A percentile compares a stretch with the other conserved stretches of the same genome.
phyloP scores from a whole-genome alignment of 2,888 invertebrate genomes.

The Idaea aversata region DNA sequence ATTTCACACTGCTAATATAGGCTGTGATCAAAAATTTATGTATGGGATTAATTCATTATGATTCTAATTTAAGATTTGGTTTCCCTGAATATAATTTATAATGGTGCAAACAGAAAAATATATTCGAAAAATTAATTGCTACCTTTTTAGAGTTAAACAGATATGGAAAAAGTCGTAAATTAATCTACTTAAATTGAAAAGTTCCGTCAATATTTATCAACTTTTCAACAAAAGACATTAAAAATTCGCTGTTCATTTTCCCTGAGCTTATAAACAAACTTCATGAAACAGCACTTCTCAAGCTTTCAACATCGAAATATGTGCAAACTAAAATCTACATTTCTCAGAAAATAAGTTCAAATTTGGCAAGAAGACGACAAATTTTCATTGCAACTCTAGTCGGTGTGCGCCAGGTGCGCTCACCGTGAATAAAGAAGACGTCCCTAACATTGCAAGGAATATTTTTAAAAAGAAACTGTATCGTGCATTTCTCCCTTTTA shows the following conservation, averaged over 20 bases:
- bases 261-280: constrained; percentile 37
- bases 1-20: constrained; percentile 49
- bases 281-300: constrained; percentile 37
- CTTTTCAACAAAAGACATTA: not conserved
- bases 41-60: constrained; percentile 1
- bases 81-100: not conserved
- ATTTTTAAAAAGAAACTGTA: constrained; percentile 62
- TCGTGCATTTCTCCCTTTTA: constrained; percentile 43
- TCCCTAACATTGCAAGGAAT: constrained; percentile 48
- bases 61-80: not conserved
- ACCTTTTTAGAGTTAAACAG: no score
- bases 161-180: not conserved
- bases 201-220: not conserved
- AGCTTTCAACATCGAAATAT: constrained; percentile 48
- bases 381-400: constrained; percentile 62
- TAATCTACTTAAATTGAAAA: not conserved
- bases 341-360: constrained; percentile 59
- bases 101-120: no score
- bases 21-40: constrained; percentile 42
- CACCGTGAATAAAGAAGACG: constrained; percentile 60
- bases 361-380: constrained; percentile 67
- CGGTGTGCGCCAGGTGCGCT: constrained; percentile 54
- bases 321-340: constrained; percentile 42
- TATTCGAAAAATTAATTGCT: no score
- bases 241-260: constrained; percentile 20